Base-by-base conservation (phyloP, 2,797 vertebrate species). In the Schizopygopsis pylzovi region DNA sequence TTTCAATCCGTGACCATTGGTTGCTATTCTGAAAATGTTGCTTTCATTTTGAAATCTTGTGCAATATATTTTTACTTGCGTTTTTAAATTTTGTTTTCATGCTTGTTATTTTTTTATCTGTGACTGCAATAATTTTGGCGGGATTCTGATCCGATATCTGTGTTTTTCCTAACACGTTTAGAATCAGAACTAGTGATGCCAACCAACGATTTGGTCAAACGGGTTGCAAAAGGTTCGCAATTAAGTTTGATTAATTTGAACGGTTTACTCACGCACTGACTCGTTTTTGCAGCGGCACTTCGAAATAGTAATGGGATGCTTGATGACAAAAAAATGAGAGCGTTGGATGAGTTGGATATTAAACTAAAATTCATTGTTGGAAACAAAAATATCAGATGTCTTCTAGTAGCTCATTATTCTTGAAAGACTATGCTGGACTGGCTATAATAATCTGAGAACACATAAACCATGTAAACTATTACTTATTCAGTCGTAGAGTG, bases 401-500 rank as follows among this genome's bases (percentile, higher is more conserved):
- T 67, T 33, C 15, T 1, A 47, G 22, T 12, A 73, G 43, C n/a
- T 73, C 15, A 28, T 72, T 15, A 41, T 16, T 73, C 13, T 16
- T 47, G 11, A 56, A 54, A 52, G 47, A 49, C 16, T 33, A 56
- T 12, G 20, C 28, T 76, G 72, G 10, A 15, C n/a, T 45, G 15
- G 2, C 15, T 13, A 33, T 39, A 41, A 68, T 75, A 41, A 68
- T 75, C 41, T 47, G 54, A 49, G 28, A 49, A 76, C 22, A 65
- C 41, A 61, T 15, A 73, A 63, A 43, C 10, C 54, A 25, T 49
- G 11, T 73, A 37, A 83, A 43, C 25, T 75, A 83, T 83, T 63
- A 63, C 25, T 83, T 65, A 76, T 76, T 76, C 8, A 83, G 15
- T 16, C 59, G n/a, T 28, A 75, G 41, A 73, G 70, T 73, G 70